Evolutionary conservation across 2,113 vertebrate genomes (phyloP), one percentile per base, ranked within the genome.

Genomic region (Xiphophorus maculatus): DNA sequence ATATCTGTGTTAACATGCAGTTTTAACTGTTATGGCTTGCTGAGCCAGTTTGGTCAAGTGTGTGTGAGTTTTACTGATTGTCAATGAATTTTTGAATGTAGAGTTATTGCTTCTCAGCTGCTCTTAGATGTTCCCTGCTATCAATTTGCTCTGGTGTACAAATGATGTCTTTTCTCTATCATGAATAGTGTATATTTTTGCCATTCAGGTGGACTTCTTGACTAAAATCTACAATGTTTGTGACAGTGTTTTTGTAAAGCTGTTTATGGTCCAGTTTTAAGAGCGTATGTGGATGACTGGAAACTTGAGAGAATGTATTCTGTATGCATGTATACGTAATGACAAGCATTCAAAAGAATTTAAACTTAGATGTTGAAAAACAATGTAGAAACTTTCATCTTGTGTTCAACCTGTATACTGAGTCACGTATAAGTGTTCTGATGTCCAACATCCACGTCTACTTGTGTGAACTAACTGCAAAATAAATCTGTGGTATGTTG

Each of bases 61-160:
- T 80, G 71, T 60, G 40, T 73, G 58, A 77, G 66, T 81, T 84
- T 33, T 81, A 76, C 65, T 80, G 79, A 87, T 85, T 83, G 77
- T 74, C 79, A 84, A 87, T 88, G 60, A 76, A 88, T 81, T 83
- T 85, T 76, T 93, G 93, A 94, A 94, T 94, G 93, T 94, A 93
- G 77, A 8, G 71, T 89, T 85, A 71, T 89, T 84, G 88, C 92
- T 82, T 81, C 88, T 91, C 79, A 82, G 87, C 91, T 93, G 88
- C 91, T 93, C 87, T 87, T 91, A 82, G 86, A 63, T 92, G 83
- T 88, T 68, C 89, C 90, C 90, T 93, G 92, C 92, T 87, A 68
- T 92, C 71, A 75, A 74, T 90, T 87, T 92, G 88, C 92, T 90
- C 90, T 86, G 61, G 85, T 91, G 90, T 94, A 90, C 87, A 89